A percentile compares a stretch with the other conserved stretches of the same genome.
These are phyloP conservation scores for Trogon surrucura DNA, from an alignment of 2,113 vertebrate genomes.

Conservation along the genomic window DNA sequence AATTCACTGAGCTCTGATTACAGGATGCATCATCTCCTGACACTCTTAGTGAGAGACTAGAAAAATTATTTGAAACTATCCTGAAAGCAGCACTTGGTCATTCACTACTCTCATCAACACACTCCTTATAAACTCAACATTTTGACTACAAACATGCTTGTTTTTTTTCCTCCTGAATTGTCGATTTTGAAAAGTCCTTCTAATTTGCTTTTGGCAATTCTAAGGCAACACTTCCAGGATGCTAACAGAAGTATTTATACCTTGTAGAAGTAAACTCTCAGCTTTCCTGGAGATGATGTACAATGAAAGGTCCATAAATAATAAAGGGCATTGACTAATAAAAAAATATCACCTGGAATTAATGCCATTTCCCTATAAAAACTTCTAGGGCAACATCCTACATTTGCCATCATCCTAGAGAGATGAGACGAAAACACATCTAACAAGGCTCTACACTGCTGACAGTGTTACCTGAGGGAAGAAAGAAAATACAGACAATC, in stretches of 20 bases:
- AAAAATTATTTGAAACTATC: background rate
- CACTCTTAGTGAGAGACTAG: background rate
- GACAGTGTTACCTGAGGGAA: background rate
- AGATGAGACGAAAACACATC: background rate
- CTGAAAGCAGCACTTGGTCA: background rate
- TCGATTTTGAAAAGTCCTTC: background rate
- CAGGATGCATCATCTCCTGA: background rate
- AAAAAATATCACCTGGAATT: background rate
- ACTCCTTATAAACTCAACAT: background rate
- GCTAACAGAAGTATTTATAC: background rate
- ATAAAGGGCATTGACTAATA: background rate
- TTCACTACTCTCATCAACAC: background rate
- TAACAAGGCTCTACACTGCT: background rate
- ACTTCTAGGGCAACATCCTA: background rate
- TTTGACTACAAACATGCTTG: background rate
- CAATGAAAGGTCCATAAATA: rapidly evolving
- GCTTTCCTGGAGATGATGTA: background rate
- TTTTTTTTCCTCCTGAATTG: rapidly evolving
- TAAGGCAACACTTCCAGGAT: background rate
- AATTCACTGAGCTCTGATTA: background rate
- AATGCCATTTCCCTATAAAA: background rate
- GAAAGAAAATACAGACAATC: background rate
- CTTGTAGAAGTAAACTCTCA: background rate
- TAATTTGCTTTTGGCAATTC: background rate
- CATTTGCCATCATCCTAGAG: background rate